Evolutionary conservation across 1,140 invertebrate species (phyloP), one percentile per base, ranked within the genome.

Genomic region (Centruroides sculpturatus): DNA sequence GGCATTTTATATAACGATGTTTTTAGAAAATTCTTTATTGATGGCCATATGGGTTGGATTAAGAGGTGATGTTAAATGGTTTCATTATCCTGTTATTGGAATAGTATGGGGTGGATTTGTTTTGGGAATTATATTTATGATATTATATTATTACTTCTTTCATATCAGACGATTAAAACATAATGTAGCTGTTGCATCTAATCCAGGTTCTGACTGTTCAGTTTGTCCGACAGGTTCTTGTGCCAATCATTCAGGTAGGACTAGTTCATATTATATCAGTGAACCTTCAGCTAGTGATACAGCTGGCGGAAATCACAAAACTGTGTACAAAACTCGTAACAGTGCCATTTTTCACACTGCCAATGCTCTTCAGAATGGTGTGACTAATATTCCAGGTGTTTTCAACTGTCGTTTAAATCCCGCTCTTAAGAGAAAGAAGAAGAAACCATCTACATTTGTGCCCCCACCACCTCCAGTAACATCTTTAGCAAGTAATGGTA

Each of bases 1-100:
- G 10, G 86, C 86, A 58, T 94, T 88, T 77, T 93, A 93, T 74
- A 79, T 85, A n/a, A 87, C 91, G 46, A 92, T 92, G 88, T 83
- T 89, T 70, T 75, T 92, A 52, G 91, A 94, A 75, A 93, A 92
- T 72, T 80, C 79, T 61, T 77, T 91, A 41, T 72, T 89, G 5
- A 80, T 89, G 65, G 79, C 79, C 52, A 81, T 76, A 67, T 88
- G 80, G 83, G 76, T 80, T 74, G 75, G 78, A 60, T 70, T 78
- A 61, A 75, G 74, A 72, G 70, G 77, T 55, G 69, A 73, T 61
- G 66, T 60, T 34, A 64, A 75, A 0, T 74, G 80, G 70, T 84
- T 81, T 68, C 81, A 79, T 70, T 72, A 78, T 67, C 74, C 81
- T 3, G 70, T 82, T 49, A 77, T 83, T 59, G 74, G 76, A 50